Evolutionary conservation across 1,140 invertebrate species (phyloP).

Genomic region (Teleogryllus occipitalis): DNA sequence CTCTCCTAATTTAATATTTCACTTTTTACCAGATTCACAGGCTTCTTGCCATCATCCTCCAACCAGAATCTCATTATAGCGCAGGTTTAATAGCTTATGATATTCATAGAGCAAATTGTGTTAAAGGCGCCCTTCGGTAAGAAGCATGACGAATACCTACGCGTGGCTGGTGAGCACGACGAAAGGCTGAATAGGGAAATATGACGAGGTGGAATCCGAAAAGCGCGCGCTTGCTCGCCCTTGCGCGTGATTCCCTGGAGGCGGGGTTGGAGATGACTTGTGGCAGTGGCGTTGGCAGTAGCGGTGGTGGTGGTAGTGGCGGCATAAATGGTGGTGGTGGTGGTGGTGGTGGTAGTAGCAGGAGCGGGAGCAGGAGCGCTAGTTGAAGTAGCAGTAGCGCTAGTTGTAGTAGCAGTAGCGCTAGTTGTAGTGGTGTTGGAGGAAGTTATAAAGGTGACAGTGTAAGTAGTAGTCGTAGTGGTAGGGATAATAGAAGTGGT

Average conservation of each 20-base stretch:
- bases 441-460: too few species aligned
- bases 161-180: neutral
- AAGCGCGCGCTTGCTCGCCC: neutral
- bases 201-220: neutral
- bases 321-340: too few species aligned
- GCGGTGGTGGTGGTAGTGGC: too few species aligned
- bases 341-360: too few species aligned
- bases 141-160: neutral
- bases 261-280: too few species aligned
- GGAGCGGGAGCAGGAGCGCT: too few species aligned
- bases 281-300: too few species aligned
- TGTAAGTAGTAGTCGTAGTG: too few species aligned
- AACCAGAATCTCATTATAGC: slow-evolving; percentile 4
- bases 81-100: neutral
- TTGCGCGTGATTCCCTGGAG: neutral
- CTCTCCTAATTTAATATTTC: neutral
- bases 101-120: neutral
- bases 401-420: too few species aligned
- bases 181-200: neutral
- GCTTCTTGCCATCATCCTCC: neutral
- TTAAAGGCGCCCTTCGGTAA: neutral
- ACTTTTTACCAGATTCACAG: neutral
- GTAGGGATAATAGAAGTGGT: too few species aligned
- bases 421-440: too few species aligned
- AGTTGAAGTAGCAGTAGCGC: too few species aligned